Conservation (phyloP, 2,113 vertebrate genomes). For the Speoplatyrhinus poulsoni region DNA sequence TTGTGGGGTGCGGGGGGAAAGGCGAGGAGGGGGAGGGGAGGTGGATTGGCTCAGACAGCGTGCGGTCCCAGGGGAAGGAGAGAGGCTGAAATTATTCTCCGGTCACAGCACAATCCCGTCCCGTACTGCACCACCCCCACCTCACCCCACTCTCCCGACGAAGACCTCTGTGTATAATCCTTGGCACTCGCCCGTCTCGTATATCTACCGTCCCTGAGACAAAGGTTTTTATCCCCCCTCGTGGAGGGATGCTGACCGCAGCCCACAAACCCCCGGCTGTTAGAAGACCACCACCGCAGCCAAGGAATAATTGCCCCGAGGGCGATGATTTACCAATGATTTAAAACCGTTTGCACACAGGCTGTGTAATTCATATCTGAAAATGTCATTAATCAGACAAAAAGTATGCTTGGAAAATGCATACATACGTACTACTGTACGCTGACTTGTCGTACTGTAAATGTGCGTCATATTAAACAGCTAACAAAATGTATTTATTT, state of each 20-base stretch:
- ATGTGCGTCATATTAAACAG: too few relatives aligned
- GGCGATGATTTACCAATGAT: not conserved
- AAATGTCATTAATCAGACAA: too few relatives aligned
- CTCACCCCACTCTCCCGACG: slow-evolving; percentile 39
- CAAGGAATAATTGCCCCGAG: not conserved
- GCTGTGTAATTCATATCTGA: too few relatives aligned
- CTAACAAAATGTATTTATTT: too few relatives aligned
- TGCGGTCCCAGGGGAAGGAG: slow-evolving; percentile 76
- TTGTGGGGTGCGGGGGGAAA: not conserved
- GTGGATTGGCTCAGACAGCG: slow-evolving; percentile 72
- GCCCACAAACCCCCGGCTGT: slow-evolving; percentile 42
- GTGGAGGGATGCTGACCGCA: slow-evolving; percentile 43
- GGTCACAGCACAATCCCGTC: slow-evolving; percentile 57
- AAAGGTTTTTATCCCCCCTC: slow-evolving; percentile 72
- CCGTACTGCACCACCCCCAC: slow-evolving; percentile 1
- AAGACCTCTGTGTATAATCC: slow-evolving; percentile 77
- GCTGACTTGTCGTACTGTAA: too few relatives aligned
- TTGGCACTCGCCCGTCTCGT: slow-evolving; percentile 61
- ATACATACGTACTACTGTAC: too few relatives aligned
- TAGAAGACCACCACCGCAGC: slow-evolving; percentile 53
- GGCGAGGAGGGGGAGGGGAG: slow-evolving; percentile 13
- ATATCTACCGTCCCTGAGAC: slow-evolving; percentile 74
- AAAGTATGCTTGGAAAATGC: too few relatives aligned
- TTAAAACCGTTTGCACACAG: not conserved
- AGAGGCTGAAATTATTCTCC: slow-evolving; percentile 80